Evolutionary conservation across 2,797 vertebrate species (phyloP).

Genomic region (Leptoclinus maculatus): DNA sequence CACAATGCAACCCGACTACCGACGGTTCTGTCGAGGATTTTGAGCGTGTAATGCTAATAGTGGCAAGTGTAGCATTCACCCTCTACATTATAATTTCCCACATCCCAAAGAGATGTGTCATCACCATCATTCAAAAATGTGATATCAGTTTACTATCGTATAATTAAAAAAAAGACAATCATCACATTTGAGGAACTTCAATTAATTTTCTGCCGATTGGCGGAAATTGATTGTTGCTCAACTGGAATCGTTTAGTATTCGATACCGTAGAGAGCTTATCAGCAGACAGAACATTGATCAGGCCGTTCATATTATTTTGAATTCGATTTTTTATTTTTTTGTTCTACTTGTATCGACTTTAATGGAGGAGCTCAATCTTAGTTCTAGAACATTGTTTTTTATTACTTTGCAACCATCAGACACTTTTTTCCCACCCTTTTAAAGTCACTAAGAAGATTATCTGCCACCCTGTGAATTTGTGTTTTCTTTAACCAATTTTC

Average conservation of each 20-base stretch:
- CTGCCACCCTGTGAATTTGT: not conserved
- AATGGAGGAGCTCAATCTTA: not conserved
- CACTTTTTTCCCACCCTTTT: not conserved
- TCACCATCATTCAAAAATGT: not conserved
- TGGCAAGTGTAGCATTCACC: not conserved
- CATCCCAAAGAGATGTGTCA: not conserved
- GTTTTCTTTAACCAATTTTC: not conserved
- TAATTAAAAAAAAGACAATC: not conserved
- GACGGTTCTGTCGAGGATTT: not conserved
- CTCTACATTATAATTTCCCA: not conserved
- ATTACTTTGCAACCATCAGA: not conserved
- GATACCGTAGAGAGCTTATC: not conserved
- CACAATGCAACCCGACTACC: not conserved
- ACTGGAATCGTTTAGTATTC: not conserved
- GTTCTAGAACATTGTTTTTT: not conserved
- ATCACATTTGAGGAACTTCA: not conserved
- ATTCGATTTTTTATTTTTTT: not conserved
- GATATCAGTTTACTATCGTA: not conserved
- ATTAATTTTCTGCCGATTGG: not conserved
- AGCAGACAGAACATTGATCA: not conserved
- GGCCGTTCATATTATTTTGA: not conserved
- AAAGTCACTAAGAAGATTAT: not conserved
- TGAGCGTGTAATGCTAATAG: not conserved
- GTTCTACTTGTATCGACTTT: not conserved
- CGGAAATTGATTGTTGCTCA: not conserved